Base-by-base conservation (phyloP, 2,797 vertebrate genomes). In the Sebastes itinus region DNA sequence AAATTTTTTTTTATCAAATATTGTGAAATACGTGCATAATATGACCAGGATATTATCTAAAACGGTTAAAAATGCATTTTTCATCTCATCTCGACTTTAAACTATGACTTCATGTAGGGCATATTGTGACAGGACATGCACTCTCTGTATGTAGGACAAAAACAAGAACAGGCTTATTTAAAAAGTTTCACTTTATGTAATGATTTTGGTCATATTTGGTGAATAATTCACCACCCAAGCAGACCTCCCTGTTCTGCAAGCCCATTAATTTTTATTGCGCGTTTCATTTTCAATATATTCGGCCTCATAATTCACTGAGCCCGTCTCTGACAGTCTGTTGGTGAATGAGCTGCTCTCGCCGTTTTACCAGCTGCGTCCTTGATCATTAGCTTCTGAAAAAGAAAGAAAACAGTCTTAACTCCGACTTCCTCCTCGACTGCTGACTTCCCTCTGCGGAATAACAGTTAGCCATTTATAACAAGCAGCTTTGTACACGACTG, bases 21-120 rank as follows among this genome's bases (percentile, higher is more conserved):
- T 46, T 46, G 6, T 3, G 0, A 1, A 18, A 46, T 18, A 46
- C 0, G 42, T 46, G 0, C 16, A 18, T 0, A 46, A 18, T 1
- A 18, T 46, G 6, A 46, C 38, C 14, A 0, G 38, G 14, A 42
- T 42, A 1, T 16, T 0, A 46, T 46, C 42, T 46, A 7, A 46
- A 46, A 7, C 16, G 42, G 16, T 18, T 46, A 0, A 46, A 46
- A 18, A 46, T 46, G 16, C 1, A 46, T 46, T 46, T 46, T 18
- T 46, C 16, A 46, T 46, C 42, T 46, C 42, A 46, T 46, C 16
- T 46, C 6, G 16, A 46, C 42, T 46, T 46, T 46, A 46, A 46
- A 2, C 0, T 1, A 16, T 46, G 42, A 46, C 42, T 46, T 55
- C 11, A 22, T 32, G 9, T 6, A 6, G 28, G 16, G 5, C 28